Evolutionary conservation across 2,797 vertebrate genomes (phyloP), one percentile per base, ranked within the genome.

Genomic region (Falco peregrinus): DNA sequence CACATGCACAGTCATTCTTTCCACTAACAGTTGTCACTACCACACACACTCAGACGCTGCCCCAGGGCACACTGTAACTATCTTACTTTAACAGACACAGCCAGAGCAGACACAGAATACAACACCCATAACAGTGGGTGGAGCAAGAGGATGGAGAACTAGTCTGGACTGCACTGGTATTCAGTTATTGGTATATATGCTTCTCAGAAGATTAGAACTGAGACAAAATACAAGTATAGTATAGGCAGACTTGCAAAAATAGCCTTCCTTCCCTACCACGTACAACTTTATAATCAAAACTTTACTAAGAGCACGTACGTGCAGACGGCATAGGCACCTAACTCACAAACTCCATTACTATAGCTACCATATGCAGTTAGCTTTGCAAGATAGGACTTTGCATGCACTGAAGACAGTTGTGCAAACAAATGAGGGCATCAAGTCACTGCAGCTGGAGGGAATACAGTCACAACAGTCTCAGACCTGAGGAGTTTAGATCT

Each of bases 1-100:
- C 82, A 67, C 35, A 24, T 2, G 4, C 73, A 57, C 13, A 31
- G 67, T 11, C 84, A 25, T 80, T 60, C 73, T 24, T 85, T 71
- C 86, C 95, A 85, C 91, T 61, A 22, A 13, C 26, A 76, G 61
- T 76, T 96, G 96, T 59, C 94, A 87, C 89, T 74, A 63, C 28
- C 86, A 39, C 57, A 74, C 89, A 29, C 57, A 1, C 60, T 59
- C 93, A 95, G 95, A 82, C 82, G 10, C 67, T 37, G 91, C 95
- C 68, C 59, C 67, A n/a, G 88, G 94, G 22, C 19, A 7, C 5
- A 33, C 24, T 2, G 2, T 4, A 57, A 22, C 79, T 64, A 1
- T 56, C 61, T 53, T 5, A 54, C 24, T 59, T 33, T 14, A 25
- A 45, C 84, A 91, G 91, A 65, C 2, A 5, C 71, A 65, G 83